Evolutionary conservation across 2,888 invertebrate species (phyloP), one percentile per base, ranked within the genome.

Genomic region (Stictocephala bisonia): DNA sequence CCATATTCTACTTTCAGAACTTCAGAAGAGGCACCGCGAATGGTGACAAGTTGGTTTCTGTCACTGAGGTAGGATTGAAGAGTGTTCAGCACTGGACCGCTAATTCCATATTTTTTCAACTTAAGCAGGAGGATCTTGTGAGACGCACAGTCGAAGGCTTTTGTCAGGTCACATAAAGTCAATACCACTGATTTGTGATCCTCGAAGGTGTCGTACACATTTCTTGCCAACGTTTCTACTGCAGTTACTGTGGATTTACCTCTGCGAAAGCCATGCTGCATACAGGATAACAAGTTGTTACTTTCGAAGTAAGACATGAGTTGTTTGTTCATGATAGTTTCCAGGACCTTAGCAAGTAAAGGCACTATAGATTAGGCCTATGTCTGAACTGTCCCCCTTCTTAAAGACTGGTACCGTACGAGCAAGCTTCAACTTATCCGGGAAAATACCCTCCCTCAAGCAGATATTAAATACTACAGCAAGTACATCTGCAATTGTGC

Each of bases 101-200:
- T 1, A 2, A 60, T 18, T 6, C 31, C 64, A 22, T 35, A 64
- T 2, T 64, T 11, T 20, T 35, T 22, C 1, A 64, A 2, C 22
- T 64, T 40, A 0, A 1, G 18, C 40, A 48, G 24, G 0, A 44
- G 11, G 3, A 67, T 6, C 1, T 48, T 18, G 18, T 48, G 67
- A 7, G 67, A 67, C 3, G 44, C 13, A 4, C 41, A 67, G 24
- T 67, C 67, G 20, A 67, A 67, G 11, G 67, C 67, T 26, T 67
- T 67, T 9, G 26, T 67, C 2, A 67, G 15, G 48, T 67, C 67
- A 24, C 67, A 67, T 1, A 67, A n/a, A 24, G 20, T 48, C 18
- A 67, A 2, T 3, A 24, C n/a, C 26, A 67, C 9, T 9, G 67
- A 44, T 1, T 67, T 48, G 1, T 48, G 44, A 9, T 27, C 48